These are phyloP conservation scores for Rhopalosiphum padi DNA, from an alignment of 1,140 invertebrate species.

Conservation along the genomic window DNA sequence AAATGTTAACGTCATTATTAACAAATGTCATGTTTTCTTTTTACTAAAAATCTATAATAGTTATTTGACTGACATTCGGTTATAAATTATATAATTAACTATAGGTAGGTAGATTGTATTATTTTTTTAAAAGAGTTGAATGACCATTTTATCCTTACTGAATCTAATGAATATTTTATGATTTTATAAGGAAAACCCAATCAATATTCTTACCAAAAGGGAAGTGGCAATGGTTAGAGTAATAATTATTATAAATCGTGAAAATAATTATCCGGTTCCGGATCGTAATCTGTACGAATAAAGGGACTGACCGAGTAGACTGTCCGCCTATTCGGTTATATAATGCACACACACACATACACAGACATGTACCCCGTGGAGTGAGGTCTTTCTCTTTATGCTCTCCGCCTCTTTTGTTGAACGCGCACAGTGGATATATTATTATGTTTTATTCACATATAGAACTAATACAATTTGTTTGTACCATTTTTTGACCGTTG, in stretches of 20 bases:
- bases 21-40: neutral
- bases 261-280: slow-evolving; percentile 28
- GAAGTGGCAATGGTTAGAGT: neutral
- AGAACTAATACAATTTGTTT: neutral
- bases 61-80: neutral
- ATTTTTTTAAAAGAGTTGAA: neutral
- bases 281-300: slow-evolving; percentile 2
- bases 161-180: neutral
- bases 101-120: neutral
- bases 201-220: neutral
- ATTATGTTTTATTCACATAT: neutral
- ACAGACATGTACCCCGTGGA: neutral
- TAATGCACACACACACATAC: neutral
- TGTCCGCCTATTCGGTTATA: slow-evolving; percentile 4
- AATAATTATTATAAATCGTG: slow-evolving; percentile 38
- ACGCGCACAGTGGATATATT: neutral
- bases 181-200: neutral
- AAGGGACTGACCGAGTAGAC: neutral
- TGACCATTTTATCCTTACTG: neutral
- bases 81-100: neutral
- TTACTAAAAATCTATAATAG: neutral
- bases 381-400: neutral
- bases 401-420: neutral
- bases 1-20: neutral
- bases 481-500: neutral